phyloP scores from a whole-genome alignment of 2,888 invertebrate species.

The Ariolimax columbianus region DNA sequence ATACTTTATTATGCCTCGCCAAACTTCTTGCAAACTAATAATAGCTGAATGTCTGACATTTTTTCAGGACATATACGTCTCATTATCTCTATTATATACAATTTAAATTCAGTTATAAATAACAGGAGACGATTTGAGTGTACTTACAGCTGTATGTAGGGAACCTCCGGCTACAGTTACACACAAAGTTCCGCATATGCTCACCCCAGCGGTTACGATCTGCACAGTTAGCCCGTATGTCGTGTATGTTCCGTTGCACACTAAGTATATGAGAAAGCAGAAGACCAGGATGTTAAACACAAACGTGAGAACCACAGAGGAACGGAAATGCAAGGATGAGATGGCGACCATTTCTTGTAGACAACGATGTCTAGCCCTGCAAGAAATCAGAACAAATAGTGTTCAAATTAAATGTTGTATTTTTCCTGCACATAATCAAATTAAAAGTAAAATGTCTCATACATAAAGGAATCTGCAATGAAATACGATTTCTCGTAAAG shows the following conservation, averaged over 20 bases:
- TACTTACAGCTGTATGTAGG: conserved; percentile 27
- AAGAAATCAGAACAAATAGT: not conserved
- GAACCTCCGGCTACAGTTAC: conserved; percentile 25
- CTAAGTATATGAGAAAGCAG: conserved; percentile 22
- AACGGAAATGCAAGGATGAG: conserved; percentile 8
- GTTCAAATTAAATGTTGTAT: no score
- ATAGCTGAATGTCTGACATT: no score
- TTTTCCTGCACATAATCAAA: no score
- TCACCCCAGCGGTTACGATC: not conserved
- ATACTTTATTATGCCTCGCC: no score
- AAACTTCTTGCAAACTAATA: no score
- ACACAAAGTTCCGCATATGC: conserved; percentile 16
- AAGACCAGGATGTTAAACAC: conserved; percentile 15
- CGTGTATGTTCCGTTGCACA: conserved; percentile 5
- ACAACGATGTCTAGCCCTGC: conserved; percentile 6
- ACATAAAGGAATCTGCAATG: no score
- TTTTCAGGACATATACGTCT: no score
- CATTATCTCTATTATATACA: no score
- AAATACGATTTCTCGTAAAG: no score
- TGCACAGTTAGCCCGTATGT: conserved; percentile 11
- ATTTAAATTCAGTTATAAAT: no score
- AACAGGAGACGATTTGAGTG: not conserved
- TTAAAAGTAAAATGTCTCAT: no score
- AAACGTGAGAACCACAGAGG: not conserved
- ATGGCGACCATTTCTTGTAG: conserved; percentile 1